Percentiles rank a stretch among this genome's conserved stretches.
Conservation (phyloP, 2,888 invertebrate genomes). For the Ischnura elegans region DNA sequence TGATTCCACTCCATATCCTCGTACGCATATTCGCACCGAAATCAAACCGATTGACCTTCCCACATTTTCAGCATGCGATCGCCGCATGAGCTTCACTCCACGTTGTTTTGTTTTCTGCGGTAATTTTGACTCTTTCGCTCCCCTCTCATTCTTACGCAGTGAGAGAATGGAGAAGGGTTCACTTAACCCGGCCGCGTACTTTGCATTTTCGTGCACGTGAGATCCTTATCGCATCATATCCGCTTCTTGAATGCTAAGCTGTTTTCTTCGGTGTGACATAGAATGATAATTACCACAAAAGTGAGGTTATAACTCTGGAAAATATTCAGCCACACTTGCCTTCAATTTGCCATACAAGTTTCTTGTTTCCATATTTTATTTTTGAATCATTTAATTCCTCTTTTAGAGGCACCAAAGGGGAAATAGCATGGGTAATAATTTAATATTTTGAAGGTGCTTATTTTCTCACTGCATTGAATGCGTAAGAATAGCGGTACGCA, state of each 20-base stretch:
- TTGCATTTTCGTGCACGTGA: constrained; percentile 5
- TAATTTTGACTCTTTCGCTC: neutral
- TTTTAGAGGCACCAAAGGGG: neutral
- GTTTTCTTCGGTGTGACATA: neutral
- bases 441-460: no score
- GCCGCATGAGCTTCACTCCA: neutral
- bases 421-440: no score
- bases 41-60: neutral
- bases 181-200: neutral
- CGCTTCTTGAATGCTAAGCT: neutral
- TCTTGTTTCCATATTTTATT: neutral
- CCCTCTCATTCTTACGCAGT: neutral
- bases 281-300: neutral
- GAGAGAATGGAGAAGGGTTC: neutral
- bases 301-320: neutral
- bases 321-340: neutral
- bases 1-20: neutral
- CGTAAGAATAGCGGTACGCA: no score
- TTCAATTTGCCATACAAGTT: neutral
- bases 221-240: neutral
- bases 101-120: neutral
- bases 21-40: neutral
- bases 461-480: no score
- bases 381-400: neutral
- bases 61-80: neutral